phyloP scores from a whole-genome alignment of 1,140 invertebrate genomes.

The Leptoteleia sp. region DNA sequence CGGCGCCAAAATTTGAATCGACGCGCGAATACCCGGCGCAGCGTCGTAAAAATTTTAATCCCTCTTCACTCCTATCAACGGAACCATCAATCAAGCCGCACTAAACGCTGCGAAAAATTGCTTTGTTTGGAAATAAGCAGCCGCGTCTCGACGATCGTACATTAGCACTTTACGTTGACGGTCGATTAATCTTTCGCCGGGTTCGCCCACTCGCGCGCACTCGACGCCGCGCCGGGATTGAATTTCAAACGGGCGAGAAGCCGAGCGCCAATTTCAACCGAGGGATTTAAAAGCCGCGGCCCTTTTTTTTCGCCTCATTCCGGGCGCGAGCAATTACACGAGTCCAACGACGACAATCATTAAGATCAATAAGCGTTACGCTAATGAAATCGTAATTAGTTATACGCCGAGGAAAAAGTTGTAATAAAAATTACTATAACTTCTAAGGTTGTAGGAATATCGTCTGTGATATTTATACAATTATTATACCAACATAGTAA shows the following conservation, averaged over 20 bases:
- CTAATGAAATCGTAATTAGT: constrained; percentile 73
- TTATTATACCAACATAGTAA: too few species aligned
- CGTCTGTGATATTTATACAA: too few species aligned
- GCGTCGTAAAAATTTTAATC: background rate
- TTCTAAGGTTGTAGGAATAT: too few species aligned
- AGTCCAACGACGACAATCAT: constrained; percentile 38
- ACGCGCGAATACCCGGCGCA: background rate
- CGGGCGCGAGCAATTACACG: constrained; percentile 16
- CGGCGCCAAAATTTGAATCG: background rate
- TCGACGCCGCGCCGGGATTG: constrained; percentile 3
- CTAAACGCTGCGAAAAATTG: constrained; percentile 16
- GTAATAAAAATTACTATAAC: too few species aligned
- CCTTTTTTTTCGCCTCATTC: constrained; percentile 1
- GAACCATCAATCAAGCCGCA: constrained; percentile 23
- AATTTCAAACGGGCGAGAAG: constrained; percentile 31
- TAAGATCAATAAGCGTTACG: constrained; percentile 70
- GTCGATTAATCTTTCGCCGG: constrained; percentile 51
- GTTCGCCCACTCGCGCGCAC: constrained; percentile 36
- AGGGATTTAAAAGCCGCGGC: constrained; percentile 18
- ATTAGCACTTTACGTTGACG: constrained; percentile 50
- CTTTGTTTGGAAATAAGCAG: constrained; percentile 18
- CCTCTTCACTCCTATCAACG: background rate
- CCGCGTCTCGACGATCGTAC: constrained; percentile 16
- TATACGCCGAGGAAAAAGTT: constrained; percentile 5
- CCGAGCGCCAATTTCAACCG: constrained; percentile 20